phyloP scores from a whole-genome alignment of 2,888 invertebrate species.

The Laothoe populi region DNA sequence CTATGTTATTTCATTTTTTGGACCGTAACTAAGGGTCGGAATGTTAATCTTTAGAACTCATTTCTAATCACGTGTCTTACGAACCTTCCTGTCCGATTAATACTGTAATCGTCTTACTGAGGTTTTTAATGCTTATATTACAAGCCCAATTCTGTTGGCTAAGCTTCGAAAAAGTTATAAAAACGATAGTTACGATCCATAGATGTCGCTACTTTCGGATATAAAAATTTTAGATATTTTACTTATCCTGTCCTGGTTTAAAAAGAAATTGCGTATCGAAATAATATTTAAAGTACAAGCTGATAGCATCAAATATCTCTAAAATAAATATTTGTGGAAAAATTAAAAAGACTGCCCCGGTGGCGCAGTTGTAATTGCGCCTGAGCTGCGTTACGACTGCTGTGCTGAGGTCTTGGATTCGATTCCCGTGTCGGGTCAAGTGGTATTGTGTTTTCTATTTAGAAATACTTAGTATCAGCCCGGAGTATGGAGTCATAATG shows the following conservation, averaged over 20 bases:
- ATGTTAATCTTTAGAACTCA: constrained; percentile 71
- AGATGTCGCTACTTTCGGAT: constrained; percentile 9
- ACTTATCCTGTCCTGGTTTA: background rate
- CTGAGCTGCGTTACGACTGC: too few species aligned
- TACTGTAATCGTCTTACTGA: constrained; percentile 48
- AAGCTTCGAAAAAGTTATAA: constrained; percentile 21
- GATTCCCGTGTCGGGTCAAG: too few species aligned
- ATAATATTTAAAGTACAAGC: too few species aligned
- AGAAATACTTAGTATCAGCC: too few species aligned
- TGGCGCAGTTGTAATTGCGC: too few species aligned
- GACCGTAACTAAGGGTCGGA: constrained; percentile 60
- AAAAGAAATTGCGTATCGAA: too few species aligned
- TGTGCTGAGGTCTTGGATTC: too few species aligned
- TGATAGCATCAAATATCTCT: too few species aligned
- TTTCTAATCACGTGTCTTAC: constrained; percentile 61
- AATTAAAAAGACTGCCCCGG: too few species aligned
- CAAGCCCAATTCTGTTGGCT: constrained; percentile 11
- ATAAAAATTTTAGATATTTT: background rate
- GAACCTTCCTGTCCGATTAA: constrained; percentile 54
- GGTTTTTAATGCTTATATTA: constrained; percentile 29
- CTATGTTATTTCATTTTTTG: constrained; percentile 59
- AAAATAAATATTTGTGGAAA: too few species aligned
- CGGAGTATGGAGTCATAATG: background rate
- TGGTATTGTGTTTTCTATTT: too few species aligned
- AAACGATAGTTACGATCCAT: background rate